Evolutionary conservation across 2,797 vertebrate species (phyloP).

Genomic region (Propithecus deckenii): DNA sequence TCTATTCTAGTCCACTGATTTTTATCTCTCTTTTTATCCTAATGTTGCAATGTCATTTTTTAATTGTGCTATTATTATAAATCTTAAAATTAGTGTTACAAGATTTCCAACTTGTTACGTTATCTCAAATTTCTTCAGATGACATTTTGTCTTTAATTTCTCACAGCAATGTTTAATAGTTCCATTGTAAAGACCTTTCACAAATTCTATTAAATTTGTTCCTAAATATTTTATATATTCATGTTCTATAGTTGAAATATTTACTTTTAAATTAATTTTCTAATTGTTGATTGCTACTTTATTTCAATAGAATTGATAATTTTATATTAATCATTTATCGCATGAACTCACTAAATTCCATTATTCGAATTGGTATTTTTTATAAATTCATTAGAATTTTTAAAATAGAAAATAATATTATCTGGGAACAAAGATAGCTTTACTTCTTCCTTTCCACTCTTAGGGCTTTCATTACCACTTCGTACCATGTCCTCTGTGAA

Average conservation of each 20-base stretch:
- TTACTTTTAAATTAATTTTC: neutral
- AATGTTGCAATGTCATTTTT: neutral
- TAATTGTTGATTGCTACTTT: neutral
- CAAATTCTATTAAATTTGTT: neutral
- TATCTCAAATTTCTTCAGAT: neutral
- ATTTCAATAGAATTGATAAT: neutral
- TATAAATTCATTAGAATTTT: neutral
- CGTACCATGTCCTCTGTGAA: neutral
- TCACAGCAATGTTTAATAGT: neutral
- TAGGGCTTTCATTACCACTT: neutral
- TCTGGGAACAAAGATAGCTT: neutral
- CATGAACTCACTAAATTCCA: neutral
- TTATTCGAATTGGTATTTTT: neutral
- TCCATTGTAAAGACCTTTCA: neutral
- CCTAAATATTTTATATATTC: neutral
- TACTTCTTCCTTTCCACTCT: neutral
- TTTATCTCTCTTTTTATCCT: neutral
- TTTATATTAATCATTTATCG: neutral
- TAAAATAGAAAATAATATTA: neutral
- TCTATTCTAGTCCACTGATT: neutral
- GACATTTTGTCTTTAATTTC: neutral
- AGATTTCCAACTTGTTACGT: neutral
- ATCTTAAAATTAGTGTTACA: neutral
- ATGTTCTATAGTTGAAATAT: neutral
- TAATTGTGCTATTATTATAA: neutral